These are phyloP conservation scores for Beris morrisii DNA, from an alignment of 2,888 invertebrate genomes.

Conservation along the genomic window DNA sequence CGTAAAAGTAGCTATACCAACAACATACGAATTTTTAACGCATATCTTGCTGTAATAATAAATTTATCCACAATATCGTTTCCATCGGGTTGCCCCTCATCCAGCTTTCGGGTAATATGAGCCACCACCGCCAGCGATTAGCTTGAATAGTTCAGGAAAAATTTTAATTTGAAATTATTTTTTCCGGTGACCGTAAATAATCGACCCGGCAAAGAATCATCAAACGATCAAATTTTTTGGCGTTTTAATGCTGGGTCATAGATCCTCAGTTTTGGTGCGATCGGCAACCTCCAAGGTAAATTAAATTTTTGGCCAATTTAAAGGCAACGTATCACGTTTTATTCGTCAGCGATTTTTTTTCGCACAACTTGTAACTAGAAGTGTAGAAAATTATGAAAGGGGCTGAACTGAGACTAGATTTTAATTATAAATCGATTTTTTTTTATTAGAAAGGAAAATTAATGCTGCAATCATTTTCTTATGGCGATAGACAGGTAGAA, in stretches of 20 bases:
- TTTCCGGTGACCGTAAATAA: conserved; percentile 29
- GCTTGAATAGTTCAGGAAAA: conserved; percentile 14
- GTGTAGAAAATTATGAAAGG: too few relatives aligned
- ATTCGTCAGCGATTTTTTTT: too few relatives aligned
- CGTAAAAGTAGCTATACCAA: conserved; percentile 1
- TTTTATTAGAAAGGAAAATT: too few relatives aligned
- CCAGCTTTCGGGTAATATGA: conserved; percentile 22
- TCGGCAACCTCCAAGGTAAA: not conserved
- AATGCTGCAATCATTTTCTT: too few relatives aligned
- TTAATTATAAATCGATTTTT: too few relatives aligned
- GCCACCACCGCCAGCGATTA: conserved; percentile 9
- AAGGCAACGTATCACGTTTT: not conserved
- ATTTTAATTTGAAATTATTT: conserved; percentile 32
- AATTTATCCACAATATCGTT: conserved; percentile 19
- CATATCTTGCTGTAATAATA: conserved; percentile 23
- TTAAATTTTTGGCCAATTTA: conserved; percentile 14
- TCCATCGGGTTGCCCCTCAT: not conserved
- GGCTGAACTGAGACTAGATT: too few relatives aligned
- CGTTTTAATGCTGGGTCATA: conserved; percentile 22
- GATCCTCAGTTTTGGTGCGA: conserved; percentile 18
- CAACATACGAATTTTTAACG: conserved; percentile 10
- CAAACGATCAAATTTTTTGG: conserved; percentile 12
- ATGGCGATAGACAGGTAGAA: too few relatives aligned
- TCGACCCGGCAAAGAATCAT: not conserved
- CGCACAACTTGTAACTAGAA: too few relatives aligned